Evolutionary conservation across 2,888 invertebrate genomes (phyloP).

Genomic region (Bombylius major): DNA sequence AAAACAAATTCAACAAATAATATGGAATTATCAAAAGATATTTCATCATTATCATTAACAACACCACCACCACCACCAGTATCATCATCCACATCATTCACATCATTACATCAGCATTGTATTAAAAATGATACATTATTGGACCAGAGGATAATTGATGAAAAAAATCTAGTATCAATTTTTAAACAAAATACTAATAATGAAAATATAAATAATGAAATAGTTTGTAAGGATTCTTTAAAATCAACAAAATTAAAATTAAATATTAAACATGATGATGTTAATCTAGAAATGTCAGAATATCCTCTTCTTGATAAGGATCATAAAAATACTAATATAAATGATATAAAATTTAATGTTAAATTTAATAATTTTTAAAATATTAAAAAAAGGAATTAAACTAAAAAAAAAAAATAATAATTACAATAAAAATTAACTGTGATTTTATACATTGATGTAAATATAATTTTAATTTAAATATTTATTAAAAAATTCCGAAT

Average conservation of each 20-base stretch:
- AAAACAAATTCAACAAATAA: too few relatives aligned
- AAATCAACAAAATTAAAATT: background rate
- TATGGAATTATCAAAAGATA: too few relatives aligned
- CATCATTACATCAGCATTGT: too few relatives aligned
- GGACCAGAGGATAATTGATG: background rate
- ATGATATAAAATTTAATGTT: constrained; percentile 1
- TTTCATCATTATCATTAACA: too few relatives aligned
- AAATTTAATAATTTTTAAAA: constrained; percentile 11
- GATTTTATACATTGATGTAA: too few relatives aligned
- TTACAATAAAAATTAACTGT: too few relatives aligned
- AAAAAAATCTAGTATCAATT: background rate
- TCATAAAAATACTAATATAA: background rate
- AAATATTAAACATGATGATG: background rate
- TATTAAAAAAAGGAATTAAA: background rate
- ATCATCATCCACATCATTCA: background rate
- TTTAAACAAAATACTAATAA: too few relatives aligned
- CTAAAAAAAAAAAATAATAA: background rate
- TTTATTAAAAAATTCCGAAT: too few relatives aligned
- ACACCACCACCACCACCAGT: background rate
- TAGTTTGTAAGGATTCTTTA: background rate
- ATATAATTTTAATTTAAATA: too few relatives aligned
- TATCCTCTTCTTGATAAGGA: background rate
- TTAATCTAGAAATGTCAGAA: background rate
- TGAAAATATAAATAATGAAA: too few relatives aligned
- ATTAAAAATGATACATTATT: background rate